Evolutionary conservation across 2,113 vertebrate genomes (phyloP).

Genomic region (Todiramphus chloris): DNA sequence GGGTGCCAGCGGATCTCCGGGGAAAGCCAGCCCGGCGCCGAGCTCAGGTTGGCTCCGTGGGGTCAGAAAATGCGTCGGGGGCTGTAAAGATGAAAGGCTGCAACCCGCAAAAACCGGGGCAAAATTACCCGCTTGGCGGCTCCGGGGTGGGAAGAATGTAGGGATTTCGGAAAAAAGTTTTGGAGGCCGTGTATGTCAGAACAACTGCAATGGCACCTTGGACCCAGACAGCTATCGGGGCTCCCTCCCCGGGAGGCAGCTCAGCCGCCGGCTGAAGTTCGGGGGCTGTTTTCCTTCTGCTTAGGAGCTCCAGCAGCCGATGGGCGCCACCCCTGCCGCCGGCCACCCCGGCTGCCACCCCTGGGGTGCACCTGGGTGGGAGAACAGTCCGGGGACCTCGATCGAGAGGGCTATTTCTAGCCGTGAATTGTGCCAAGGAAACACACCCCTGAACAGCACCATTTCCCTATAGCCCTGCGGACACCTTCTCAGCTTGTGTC

Average conservation of each 20-base stretch:
- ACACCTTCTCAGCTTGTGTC: not conserved
- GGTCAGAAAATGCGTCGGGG: not conserved
- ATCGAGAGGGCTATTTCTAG: rapidly evolving
- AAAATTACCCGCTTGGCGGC: not conserved
- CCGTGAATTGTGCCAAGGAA: not conserved
- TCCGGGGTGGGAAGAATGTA: not conserved
- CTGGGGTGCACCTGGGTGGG: not conserved
- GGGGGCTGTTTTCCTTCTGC: not conserved
- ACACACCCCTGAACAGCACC: not conserved
- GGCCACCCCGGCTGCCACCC: not conserved
- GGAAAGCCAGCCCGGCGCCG: not conserved
- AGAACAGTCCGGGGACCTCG: not conserved
- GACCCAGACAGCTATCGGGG: not conserved
- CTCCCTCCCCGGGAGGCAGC: not conserved
- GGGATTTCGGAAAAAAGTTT: slow-evolving; percentile 38
- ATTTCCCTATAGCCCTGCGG: not conserved
- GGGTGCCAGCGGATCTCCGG: not conserved
- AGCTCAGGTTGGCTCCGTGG: not conserved
- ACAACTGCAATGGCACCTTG: not conserved
- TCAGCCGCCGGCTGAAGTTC: not conserved
- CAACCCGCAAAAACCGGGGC: not conserved
- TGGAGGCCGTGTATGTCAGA: not conserved
- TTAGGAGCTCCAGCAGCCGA: not conserved
- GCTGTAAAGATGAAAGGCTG: not conserved
- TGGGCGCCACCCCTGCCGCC: not conserved